These are phyloP conservation scores for Mantis religiosa DNA, from an alignment of 2,888 invertebrate genomes.

Conservation along the genomic window DNA sequence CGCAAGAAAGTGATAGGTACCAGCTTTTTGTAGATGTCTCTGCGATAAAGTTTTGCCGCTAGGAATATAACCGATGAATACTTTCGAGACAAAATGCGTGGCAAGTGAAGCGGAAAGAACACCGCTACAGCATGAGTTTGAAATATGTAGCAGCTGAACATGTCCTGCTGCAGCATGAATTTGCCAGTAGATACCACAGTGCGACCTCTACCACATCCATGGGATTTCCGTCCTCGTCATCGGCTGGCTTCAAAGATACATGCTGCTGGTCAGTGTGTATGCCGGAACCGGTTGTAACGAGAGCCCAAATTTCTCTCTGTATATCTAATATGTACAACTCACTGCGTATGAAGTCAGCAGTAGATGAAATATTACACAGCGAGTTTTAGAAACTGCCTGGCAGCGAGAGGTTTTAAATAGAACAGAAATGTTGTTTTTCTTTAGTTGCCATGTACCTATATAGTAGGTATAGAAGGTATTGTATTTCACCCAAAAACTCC, in stretches of 20 bases:
- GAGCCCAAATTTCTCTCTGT: no score
- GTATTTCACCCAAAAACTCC: no score
- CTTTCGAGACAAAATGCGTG: not conserved
- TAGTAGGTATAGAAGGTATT: no score
- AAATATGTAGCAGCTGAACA: not conserved
- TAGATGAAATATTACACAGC: no score
- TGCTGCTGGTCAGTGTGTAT: not conserved
- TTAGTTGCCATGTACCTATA: no score
- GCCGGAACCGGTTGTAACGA: not conserved
- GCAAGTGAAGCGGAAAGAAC: not conserved
- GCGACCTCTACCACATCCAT: not conserved
- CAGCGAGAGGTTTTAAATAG: no score
- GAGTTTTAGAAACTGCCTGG: no score
- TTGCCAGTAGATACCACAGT: not conserved
- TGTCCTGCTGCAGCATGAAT: not conserved
- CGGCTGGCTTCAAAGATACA: not conserved
- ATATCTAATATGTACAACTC: no score
- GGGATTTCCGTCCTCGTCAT: not conserved
- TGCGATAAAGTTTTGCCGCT: not conserved
- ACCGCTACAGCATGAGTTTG: not conserved
- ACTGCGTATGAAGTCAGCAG: no score
- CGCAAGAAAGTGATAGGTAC: not conserved
- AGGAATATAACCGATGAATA: not conserved
- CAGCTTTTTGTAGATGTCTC: no score
- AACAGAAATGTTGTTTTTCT: no score